Evolutionary conservation across 2,888 invertebrate genomes (phyloP).

Genomic region (Candidula unifasciata): DNA sequence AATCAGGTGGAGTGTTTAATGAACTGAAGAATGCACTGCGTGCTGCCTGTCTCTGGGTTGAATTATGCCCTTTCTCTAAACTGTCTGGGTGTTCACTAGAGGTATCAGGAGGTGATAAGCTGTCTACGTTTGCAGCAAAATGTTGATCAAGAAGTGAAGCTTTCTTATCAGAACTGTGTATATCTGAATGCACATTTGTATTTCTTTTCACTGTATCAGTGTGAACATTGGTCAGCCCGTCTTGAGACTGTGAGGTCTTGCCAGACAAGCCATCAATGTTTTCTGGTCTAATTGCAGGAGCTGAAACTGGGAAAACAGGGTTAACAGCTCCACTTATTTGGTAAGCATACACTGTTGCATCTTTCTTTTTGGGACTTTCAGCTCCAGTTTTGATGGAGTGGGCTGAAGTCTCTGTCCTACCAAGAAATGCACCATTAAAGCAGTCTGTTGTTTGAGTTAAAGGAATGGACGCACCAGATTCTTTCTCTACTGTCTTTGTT

Average conservation of each 20-base stretch:
- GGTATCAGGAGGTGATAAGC: background rate
- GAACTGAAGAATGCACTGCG: conserved; percentile 69
- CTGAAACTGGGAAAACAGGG: conserved; percentile 16
- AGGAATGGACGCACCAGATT: background rate
- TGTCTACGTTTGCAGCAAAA: background rate
- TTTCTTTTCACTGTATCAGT: background rate
- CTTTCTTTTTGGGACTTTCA: conserved; percentile 32
- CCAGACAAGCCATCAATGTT: background rate
- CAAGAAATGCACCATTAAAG: background rate
- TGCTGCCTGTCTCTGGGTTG: conserved; percentile 62
- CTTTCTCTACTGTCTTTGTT: background rate
- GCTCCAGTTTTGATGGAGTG: conserved; percentile 25
- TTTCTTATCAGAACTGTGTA: background rate
- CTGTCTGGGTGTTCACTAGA: conserved; percentile 27
- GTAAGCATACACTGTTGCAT: conserved; percentile 35
- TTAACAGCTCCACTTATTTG: conserved; percentile 33
- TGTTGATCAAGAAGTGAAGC: background rate
- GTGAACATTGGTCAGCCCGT: background rate
- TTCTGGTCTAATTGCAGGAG: conserved; percentile 10
- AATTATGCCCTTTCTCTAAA: conserved; percentile 24
- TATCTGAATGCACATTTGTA: background rate
- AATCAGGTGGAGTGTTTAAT: conserved; percentile 62
- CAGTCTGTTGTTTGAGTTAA: conserved; percentile 28
- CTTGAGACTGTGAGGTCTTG: background rate
- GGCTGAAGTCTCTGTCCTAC: conserved; percentile 2